Conservation (phyloP, 2,113 vertebrate genomes). For the Natator depressus region DNA sequence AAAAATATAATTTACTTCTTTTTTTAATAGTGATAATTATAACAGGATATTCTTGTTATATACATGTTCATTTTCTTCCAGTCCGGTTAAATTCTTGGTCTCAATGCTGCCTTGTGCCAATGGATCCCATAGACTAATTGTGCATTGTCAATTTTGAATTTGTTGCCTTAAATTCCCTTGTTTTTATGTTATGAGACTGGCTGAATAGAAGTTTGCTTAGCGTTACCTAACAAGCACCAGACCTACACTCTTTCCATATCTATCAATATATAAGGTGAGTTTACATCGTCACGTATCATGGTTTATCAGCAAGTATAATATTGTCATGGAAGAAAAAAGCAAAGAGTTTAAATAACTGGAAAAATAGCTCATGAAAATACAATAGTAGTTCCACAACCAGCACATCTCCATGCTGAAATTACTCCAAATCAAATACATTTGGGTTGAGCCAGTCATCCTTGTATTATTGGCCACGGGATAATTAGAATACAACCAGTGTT, state of each 20-base stretch:
- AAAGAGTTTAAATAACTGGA: neutral
- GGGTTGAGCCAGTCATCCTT: neutral
- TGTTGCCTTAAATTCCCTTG: neutral
- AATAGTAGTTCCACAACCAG: neutral
- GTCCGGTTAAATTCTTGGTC: rapidly evolving
- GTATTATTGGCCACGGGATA: constrained; percentile 25
- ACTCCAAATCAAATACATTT: constrained; percentile 42
- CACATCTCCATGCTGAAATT: constrained; percentile 16
- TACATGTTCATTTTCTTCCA: neutral
- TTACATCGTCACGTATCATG: neutral
- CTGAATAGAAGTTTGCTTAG: neutral
- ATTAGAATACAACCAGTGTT: constrained; percentile 66
- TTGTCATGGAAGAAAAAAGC: neutral
- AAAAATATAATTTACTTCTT: neutral
- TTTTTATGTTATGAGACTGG: neutral
- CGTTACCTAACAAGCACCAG: constrained; percentile 8
- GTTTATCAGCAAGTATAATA: neutral
- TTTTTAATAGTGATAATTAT: neutral
- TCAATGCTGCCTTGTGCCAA: neutral
- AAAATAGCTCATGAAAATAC: neutral
- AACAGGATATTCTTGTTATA: neutral
- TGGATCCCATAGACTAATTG: neutral
- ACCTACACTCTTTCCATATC: neutral
- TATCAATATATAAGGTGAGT: neutral
- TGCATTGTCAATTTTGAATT: neutral